Conservation (phyloP, 2,797 vertebrate genomes). For the Sebastes steindachneri region DNA sequence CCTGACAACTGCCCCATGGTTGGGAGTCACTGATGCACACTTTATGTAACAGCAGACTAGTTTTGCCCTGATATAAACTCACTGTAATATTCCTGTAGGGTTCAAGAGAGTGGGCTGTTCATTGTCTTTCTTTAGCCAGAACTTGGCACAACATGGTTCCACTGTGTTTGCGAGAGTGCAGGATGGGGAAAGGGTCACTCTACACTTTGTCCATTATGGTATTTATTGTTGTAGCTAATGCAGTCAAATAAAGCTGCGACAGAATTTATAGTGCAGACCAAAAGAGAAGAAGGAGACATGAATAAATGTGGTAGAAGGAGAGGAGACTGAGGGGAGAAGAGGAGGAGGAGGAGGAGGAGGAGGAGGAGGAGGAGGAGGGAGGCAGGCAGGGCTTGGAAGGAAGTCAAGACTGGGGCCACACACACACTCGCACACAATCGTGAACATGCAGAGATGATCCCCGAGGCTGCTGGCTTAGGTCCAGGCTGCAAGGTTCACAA, state of each 20-base stretch:
- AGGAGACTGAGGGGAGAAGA: background rate
- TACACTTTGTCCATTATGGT: background rate
- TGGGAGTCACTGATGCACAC: background rate
- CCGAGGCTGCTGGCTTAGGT: slow-evolving; percentile 69
- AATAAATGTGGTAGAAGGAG: slow-evolving; percentile 42
- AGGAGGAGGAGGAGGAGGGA: background rate
- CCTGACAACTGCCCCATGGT: background rate
- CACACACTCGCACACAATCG: slow-evolving; percentile 30
- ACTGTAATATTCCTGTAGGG: background rate
- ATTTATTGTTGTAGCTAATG: slow-evolving; percentile 14
- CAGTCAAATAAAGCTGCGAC: slow-evolving; percentile 6
- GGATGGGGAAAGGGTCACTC: background rate
- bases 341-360: background rate
- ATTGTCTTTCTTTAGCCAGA: slow-evolving; percentile 38
- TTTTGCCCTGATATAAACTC: background rate
- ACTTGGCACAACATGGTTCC: slow-evolving; percentile 32
- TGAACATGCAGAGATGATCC: slow-evolving; percentile 51
- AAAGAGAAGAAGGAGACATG: slow-evolving; percentile 9
- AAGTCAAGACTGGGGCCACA: slow-evolving; percentile 24
- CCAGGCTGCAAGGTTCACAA: slow-evolving; percentile 72
- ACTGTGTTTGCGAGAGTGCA: slow-evolving; percentile 1
- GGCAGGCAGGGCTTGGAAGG: background rate
- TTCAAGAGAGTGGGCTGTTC: background rate
- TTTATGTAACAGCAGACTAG: background rate
- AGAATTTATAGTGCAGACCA: slow-evolving; percentile 1